Evolutionary conservation across 2,113 vertebrate species (phyloP).

Genomic region (Bubo scandiacus): DNA sequence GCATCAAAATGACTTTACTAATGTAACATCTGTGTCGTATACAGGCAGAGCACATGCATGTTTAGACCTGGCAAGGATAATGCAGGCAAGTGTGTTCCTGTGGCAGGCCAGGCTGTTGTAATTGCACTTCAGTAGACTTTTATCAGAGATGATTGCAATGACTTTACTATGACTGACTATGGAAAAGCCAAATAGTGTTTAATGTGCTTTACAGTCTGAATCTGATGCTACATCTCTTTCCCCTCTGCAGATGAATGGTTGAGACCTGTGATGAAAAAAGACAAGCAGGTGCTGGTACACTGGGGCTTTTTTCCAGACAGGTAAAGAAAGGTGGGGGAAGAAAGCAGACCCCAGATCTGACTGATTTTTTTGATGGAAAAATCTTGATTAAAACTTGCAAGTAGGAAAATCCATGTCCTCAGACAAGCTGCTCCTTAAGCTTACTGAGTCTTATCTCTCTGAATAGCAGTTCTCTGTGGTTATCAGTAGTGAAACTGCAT

Average conservation of each 20-base stretch:
- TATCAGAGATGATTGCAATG: neutral
- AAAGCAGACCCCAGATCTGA: no score
- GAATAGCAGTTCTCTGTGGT: neutral
- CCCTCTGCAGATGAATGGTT: slow-evolving; percentile 91
- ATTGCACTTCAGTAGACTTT: no score
- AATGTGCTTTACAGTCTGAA: neutral
- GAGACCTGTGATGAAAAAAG: slow-evolving; percentile 93
- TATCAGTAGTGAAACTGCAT: neutral
- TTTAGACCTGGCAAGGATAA: neutral
- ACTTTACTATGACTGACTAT: neutral
- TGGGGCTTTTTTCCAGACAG: slow-evolving; percentile 93
- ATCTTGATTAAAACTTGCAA: neutral
- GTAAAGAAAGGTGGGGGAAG: slow-evolving; percentile 42
- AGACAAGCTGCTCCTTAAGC: neutral
- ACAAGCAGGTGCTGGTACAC: slow-evolving; percentile 95
- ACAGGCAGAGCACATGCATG: neutral
- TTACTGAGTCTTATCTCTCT: neutral
- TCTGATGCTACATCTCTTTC: neutral
- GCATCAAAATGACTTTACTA: neutral
- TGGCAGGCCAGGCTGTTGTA: neutral
- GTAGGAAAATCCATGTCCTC: neutral
- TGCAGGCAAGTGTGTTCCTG: no score
- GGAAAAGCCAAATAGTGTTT: neutral
- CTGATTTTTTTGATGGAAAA: neutral
- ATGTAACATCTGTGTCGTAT: rapidly evolving